These are phyloP conservation scores for Holacanthus passer DNA, from an alignment of 2,113 vertebrate species.

Conservation along the genomic window DNA sequence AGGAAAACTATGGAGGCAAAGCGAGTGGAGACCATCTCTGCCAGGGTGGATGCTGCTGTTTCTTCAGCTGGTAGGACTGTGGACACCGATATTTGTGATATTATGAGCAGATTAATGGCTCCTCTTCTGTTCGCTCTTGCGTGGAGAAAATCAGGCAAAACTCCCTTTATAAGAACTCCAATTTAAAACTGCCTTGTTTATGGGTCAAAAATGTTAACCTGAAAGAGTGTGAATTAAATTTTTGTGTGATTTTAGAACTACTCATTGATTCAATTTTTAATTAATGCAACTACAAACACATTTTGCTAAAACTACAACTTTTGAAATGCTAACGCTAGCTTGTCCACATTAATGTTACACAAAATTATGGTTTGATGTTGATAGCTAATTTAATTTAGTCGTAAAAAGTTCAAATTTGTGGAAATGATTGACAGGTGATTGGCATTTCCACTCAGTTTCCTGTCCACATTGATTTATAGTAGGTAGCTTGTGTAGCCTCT, in stretches of 20 bases:
- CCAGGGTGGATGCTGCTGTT: constrained; percentile 87
- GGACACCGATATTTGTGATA: neutral
- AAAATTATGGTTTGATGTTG: too few relatives aligned
- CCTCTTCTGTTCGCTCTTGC: neutral
- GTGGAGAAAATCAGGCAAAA: constrained; percentile 11
- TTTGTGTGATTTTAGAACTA: too few relatives aligned
- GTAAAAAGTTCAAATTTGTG: neutral
- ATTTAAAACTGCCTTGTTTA: constrained; percentile 44
- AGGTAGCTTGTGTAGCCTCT: too few relatives aligned
- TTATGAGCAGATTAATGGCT: too few relatives aligned
- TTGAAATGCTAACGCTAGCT: neutral
- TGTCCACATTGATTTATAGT: too few relatives aligned
- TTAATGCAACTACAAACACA: neutral
- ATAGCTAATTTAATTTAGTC: neutral
- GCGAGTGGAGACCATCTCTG: constrained; percentile 89
- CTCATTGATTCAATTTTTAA: constrained; percentile 9
- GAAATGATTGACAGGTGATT: neutral
- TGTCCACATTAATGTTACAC: neutral
- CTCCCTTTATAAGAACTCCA: neutral
- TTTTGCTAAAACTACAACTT: neutral
- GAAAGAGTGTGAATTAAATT: accelerated
- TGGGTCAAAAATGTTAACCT: accelerated
- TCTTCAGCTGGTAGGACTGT: constrained; percentile 91
- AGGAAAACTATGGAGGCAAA: constrained; percentile 84
- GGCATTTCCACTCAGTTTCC: neutral